Conservation (phyloP, 2,888 invertebrate genomes). For the Cerastoderma edule region DNA sequence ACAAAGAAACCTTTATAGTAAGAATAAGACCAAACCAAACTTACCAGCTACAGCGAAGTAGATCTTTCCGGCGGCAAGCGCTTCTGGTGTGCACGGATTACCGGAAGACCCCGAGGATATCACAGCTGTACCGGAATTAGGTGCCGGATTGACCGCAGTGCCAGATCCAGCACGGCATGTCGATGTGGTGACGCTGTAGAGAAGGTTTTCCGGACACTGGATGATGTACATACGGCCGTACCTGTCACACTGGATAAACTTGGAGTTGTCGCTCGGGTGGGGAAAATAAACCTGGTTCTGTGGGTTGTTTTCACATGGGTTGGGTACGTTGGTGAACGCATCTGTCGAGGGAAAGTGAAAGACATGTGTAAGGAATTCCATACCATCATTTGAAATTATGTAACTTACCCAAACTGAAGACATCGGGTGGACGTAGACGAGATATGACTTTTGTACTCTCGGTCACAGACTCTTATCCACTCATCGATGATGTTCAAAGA, state of each 20-base stretch:
- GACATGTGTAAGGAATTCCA: neutral
- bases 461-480: no score
- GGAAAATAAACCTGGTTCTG: conserved; percentile 64
- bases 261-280: conserved; percentile 67
- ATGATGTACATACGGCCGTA: conserved; percentile 73
- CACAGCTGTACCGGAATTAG: conserved; percentile 7
- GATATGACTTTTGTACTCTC: no score
- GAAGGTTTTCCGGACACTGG: conserved; percentile 68
- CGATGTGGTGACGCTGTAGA: conserved; percentile 57
- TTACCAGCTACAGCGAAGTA: conserved; percentile 71
- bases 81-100: conserved; percentile 73
- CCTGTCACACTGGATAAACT: conserved; percentile 74
- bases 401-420: neutral
- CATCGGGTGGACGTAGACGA: neutral
- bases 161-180: no score
- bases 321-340: conserved; percentile 68
- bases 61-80: conserved; percentile 65
- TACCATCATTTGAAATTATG: neutral
- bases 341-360: no score
- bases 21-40: neutral
- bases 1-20: no score
- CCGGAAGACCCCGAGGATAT: conserved; percentile 15
- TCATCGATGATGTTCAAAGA: no score
- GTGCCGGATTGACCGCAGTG: conserved; percentile 12
- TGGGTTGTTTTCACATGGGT: conserved; percentile 67